Percentiles rank a stretch among this genome's conserved stretches.
These are phyloP conservation scores for Cyrtorhinus lividipennis DNA, from an alignment of 1,140 invertebrate species.

Conservation along the genomic window DNA sequence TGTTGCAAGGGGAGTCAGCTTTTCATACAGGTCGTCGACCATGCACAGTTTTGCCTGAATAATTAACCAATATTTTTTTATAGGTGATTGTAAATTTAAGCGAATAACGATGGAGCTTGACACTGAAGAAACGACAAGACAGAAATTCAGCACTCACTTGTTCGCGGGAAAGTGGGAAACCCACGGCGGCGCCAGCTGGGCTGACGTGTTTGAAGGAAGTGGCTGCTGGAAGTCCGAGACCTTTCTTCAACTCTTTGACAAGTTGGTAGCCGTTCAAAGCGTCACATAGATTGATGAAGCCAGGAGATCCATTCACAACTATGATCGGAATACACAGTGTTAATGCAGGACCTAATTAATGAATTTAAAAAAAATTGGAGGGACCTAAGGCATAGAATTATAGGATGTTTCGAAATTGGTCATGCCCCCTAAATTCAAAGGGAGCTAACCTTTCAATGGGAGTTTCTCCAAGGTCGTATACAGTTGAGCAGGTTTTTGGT, in stretches of 20 bases:
- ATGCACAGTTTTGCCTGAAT: slow-evolving; percentile 75
- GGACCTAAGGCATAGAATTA: too few relatives aligned
- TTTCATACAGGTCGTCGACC: slow-evolving; percentile 68
- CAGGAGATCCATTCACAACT: slow-evolving; percentile 88
- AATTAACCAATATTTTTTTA: too few relatives aligned
- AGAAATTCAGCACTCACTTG: slow-evolving; percentile 19
- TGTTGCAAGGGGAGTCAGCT: slow-evolving; percentile 71
- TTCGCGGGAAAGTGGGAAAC: slow-evolving; percentile 43
- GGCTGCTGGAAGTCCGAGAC: slow-evolving; percentile 73
- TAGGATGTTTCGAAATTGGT: too few relatives aligned
- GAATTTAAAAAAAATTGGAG: too few relatives aligned
- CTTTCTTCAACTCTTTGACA: slow-evolving; percentile 71
- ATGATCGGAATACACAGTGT: slow-evolving; percentile 14
- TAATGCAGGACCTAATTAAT: neutral
- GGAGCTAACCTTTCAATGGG: slow-evolving; percentile 53
- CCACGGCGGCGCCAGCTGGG: slow-evolving; percentile 88
- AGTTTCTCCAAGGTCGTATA: slow-evolving; percentile 66
- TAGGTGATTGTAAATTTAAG: too few relatives aligned
- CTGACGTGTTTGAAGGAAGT: slow-evolving; percentile 98
- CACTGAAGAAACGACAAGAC: neutral
- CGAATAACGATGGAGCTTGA: neutral
- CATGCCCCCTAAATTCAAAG: too few relatives aligned
- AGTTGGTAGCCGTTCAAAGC: slow-evolving; percentile 95
- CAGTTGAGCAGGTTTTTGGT: slow-evolving; percentile 91
- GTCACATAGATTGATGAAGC: slow-evolving; percentile 96